These are phyloP conservation scores for Musca vetustissima DNA, from an alignment of 1,140 invertebrate genomes.

Conservation along the genomic window DNA sequence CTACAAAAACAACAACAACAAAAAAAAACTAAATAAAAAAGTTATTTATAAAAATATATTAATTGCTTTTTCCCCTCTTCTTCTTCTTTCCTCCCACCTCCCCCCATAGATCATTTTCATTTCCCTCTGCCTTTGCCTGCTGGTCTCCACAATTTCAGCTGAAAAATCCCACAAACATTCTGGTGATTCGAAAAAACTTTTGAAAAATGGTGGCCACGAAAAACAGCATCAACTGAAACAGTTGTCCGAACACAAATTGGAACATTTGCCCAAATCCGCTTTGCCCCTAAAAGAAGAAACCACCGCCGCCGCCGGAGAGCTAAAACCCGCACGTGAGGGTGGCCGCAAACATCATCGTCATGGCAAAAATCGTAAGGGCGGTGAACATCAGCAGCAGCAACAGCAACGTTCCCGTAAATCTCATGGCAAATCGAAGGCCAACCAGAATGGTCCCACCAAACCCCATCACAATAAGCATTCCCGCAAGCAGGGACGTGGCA, in stretches of 20 bases:
- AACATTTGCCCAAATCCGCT: too few species aligned
- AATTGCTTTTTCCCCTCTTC: background rate
- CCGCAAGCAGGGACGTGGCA: constrained; percentile 21
- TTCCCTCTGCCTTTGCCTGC: background rate
- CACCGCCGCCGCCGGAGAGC: background rate
- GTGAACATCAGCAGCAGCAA: background rate
- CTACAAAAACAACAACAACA: background rate
- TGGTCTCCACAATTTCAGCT: background rate
- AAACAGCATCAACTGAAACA: background rate
- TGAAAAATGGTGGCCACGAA: constrained; percentile 12
- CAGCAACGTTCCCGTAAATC: background rate
- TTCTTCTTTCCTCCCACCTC: too few species aligned
- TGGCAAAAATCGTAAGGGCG: constrained; percentile 5
- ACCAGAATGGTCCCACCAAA: background rate
- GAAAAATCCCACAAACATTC: constrained; percentile 15
- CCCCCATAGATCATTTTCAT: background rate
- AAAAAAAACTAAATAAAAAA: background rate
- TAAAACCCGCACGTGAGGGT: background rate
- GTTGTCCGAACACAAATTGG: background rate
- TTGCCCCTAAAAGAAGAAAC: background rate
- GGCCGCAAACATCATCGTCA: constrained; percentile 21
- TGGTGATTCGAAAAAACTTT: constrained; percentile 2
- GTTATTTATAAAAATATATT: constrained; percentile 8
- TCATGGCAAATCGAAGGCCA: constrained; percentile 1
- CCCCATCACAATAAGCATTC: constrained; percentile 16